These are phyloP conservation scores for Diplazon laetatorius DNA, from an alignment of 2,888 invertebrate genomes.

Conservation along the genomic window DNA sequence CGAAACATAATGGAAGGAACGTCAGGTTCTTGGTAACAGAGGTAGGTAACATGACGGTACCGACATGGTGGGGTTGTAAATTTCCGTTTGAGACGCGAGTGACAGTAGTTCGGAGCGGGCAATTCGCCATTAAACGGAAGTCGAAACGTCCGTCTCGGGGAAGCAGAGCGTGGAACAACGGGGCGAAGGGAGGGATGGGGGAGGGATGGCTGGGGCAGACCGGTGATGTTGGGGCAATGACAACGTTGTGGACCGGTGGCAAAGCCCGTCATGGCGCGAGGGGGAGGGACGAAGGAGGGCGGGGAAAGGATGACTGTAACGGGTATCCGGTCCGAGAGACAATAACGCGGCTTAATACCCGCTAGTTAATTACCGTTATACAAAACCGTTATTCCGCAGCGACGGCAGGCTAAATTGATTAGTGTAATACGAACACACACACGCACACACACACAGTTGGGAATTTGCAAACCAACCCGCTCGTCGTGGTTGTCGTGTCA, in stretches of 20 bases:
- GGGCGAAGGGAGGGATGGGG: no score
- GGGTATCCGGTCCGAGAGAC: constrained; percentile 51
- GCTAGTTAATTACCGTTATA: constrained; percentile 54
- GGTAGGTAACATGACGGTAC: constrained; percentile 2
- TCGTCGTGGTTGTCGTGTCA: constrained; percentile 25
- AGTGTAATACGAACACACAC: constrained; percentile 9
- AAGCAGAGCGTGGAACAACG: constrained; percentile 50
- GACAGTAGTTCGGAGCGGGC: constrained; percentile 20
- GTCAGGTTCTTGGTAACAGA: not conserved
- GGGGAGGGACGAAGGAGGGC: constrained; percentile 9
- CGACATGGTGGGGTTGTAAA: constrained; percentile 3
- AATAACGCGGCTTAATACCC: constrained; percentile 45
- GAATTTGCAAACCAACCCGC: constrained; percentile 20
- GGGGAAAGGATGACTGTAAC: constrained; percentile 43
- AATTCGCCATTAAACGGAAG: constrained; percentile 46
- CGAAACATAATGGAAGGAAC: not conserved
- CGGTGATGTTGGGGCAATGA: constrained; percentile 24
- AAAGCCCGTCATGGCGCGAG: not conserved
- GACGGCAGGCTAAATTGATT: constrained; percentile 48
- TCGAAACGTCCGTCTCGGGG: constrained; percentile 33
- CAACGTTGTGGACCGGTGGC: constrained; percentile 26
- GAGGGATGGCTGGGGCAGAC: constrained; percentile 14
- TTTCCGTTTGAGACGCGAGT: constrained; percentile 3
- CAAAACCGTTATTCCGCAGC: constrained; percentile 31
- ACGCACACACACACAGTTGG: constrained; percentile 5